A percentile compares a stretch with the other conserved stretches of the same genome.
phyloP scores from a whole-genome alignment of 2,113 vertebrate species.

The Alethe castanea region DNA sequence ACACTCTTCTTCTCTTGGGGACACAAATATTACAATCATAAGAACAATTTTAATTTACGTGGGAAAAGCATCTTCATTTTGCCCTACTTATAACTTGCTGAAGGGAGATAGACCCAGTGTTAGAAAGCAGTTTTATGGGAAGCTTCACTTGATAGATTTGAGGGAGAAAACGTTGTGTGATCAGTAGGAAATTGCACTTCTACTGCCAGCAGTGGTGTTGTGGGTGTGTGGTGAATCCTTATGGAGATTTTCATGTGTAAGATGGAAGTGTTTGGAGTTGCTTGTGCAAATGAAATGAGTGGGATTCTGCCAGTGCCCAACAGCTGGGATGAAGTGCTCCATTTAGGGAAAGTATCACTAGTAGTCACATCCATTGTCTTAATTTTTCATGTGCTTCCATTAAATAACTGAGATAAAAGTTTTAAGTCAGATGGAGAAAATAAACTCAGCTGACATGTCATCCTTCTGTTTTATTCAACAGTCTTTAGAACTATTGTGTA shows the following conservation, averaged over 20 bases:
- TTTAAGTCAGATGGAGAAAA: background rate
- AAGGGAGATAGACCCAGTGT: background rate
- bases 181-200: background rate
- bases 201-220: background rate
- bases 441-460: background rate
- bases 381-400: background rate
- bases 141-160: background rate
- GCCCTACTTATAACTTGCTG: background rate
- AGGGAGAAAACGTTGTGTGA: background rate
- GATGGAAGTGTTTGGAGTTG: background rate
- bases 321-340: background rate
- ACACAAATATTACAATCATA: slow-evolving; percentile 46
- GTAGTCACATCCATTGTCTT: background rate
- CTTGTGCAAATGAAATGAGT: background rate
- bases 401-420: background rate
- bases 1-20: background rate
- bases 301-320: background rate
- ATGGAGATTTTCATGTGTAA: background rate
- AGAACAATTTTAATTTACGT: slow-evolving; percentile 41
- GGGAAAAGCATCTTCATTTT: slow-evolving; percentile 31
- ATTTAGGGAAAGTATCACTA: background rate
- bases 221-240: background rate
- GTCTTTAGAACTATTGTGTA: background rate
- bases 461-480: background rate
- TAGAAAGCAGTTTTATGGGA: background rate